These are phyloP conservation scores for Falcunculus frontatus DNA, from an alignment of 2,113 vertebrate species.

Conservation along the genomic window DNA sequence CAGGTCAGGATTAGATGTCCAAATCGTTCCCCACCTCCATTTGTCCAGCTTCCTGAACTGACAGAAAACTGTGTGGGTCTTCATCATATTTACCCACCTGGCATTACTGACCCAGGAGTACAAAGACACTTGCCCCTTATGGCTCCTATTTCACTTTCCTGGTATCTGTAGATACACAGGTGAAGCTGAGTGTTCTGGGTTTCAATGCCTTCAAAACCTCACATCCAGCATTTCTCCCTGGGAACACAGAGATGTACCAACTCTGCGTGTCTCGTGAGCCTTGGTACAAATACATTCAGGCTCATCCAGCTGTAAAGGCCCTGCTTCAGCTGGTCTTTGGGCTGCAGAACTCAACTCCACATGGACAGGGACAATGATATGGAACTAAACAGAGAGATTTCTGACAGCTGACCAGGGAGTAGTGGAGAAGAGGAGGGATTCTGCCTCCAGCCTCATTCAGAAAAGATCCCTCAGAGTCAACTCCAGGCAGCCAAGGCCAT, in stretches of 20 bases:
- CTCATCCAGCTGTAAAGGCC: not conserved
- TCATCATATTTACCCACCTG: not conserved
- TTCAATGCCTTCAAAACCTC: not conserved
- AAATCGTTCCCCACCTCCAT: not conserved
- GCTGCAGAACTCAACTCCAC: not conserved
- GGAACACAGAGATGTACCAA: not conserved
- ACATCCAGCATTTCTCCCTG: not conserved
- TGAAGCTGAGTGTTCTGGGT: not conserved
- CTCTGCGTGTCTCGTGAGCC: accelerated
- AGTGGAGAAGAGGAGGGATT: not conserved
- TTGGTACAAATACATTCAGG: not conserved
- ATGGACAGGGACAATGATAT: accelerated
- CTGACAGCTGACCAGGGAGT: not conserved
- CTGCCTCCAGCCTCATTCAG: not conserved
- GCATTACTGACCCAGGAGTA: not conserved
- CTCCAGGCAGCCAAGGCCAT: not conserved
- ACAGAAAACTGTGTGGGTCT: not conserved
- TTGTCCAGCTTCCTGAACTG: not conserved
- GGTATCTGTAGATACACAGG: not conserved
- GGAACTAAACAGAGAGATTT: not conserved
- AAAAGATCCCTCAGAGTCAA: not conserved
- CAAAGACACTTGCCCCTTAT: not conserved
- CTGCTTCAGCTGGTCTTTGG: not conserved
- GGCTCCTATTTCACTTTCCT: not conserved
- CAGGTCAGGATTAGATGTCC: not conserved